These are phyloP conservation scores for Odontamblyopus lacepedii DNA, from an alignment of 2,797 vertebrate species.

Conservation along the genomic window DNA sequence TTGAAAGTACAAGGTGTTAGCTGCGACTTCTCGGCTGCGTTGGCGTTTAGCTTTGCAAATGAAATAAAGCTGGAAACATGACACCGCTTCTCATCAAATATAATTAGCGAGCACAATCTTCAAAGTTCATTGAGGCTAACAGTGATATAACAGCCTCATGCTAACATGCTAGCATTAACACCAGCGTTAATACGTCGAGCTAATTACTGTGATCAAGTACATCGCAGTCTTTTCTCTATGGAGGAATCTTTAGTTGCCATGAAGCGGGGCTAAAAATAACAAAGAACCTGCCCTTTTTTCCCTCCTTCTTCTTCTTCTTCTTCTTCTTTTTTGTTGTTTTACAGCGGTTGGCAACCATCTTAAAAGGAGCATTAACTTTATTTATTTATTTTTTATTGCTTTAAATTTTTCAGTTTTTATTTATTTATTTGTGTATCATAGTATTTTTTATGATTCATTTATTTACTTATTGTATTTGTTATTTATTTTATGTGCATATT, in stretches of 20 bases:
- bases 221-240: background rate
- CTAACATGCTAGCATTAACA: conserved; percentile 6
- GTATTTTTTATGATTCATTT: too few relatives aligned
- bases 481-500: too few relatives aligned
- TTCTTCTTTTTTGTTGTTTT: too few relatives aligned
- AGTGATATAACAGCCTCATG: conserved; percentile 11
- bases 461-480: too few relatives aligned
- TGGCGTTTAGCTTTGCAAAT: conserved; percentile 26
- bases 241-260: conserved; percentile 1
- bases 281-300: background rate
- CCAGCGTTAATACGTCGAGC: conserved; percentile 14
- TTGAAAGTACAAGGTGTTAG: conserved; percentile 42
- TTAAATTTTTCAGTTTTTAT: too few relatives aligned
- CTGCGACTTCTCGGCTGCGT: conserved; percentile 35
- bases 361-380: too few relatives aligned
- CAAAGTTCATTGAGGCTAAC: conserved; percentile 22
- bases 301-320: too few relatives aligned
- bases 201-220: conserved; percentile 16
- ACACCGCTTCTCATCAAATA: conserved; percentile 31
- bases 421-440: too few relatives aligned
- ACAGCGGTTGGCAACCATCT: too few relatives aligned
- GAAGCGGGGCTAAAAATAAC: conserved; percentile 19
- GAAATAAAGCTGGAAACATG: conserved; percentile 18
- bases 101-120: conserved; percentile 14
- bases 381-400: too few relatives aligned